Percentiles rank a stretch among this genome's conserved stretches.
These are phyloP conservation scores for Formica exsecta DNA, from an alignment of 1,140 invertebrate genomes.

Conservation along the genomic window DNA sequence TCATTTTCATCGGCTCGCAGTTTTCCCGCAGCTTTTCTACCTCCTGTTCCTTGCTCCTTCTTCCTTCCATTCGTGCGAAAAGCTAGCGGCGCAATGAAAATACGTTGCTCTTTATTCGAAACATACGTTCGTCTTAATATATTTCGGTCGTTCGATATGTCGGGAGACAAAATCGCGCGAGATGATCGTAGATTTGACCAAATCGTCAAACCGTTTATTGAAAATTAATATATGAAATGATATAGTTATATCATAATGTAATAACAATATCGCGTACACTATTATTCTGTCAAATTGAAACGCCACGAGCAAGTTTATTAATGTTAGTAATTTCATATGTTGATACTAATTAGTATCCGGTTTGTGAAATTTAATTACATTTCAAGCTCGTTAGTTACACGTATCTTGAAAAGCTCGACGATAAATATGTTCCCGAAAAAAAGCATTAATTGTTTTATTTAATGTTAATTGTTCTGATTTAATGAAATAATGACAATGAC, in stretches of 20 bases:
- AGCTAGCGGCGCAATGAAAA: slow-evolving; percentile 69
- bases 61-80: slow-evolving; percentile 48
- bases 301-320: slow-evolving; percentile 16
- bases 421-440: neutral
- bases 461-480: neutral
- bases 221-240: slow-evolving; percentile 42
- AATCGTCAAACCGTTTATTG: neutral
- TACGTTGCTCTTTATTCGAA: slow-evolving; percentile 67
- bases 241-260: neutral
- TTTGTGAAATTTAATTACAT: slow-evolving; percentile 41
- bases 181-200: slow-evolving; percentile 9
- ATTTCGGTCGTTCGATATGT: slow-evolving; percentile 14
- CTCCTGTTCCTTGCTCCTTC: slow-evolving; percentile 38
- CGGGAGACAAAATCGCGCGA: neutral
- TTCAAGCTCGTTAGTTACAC: neutral
- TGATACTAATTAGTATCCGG: slow-evolving; percentile 32
- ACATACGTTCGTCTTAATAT: slow-evolving; percentile 24
- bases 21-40: slow-evolving; percentile 67
- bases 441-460: neutral
- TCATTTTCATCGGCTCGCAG: slow-evolving; percentile 78
- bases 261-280: slow-evolving; percentile 1
- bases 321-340: slow-evolving; percentile 24
- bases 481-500: neutral
- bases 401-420: neutral
- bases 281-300: slow-evolving; percentile 35